Conservation (phyloP, 2,113 vertebrate genomes). For the Perca flavescens region DNA sequence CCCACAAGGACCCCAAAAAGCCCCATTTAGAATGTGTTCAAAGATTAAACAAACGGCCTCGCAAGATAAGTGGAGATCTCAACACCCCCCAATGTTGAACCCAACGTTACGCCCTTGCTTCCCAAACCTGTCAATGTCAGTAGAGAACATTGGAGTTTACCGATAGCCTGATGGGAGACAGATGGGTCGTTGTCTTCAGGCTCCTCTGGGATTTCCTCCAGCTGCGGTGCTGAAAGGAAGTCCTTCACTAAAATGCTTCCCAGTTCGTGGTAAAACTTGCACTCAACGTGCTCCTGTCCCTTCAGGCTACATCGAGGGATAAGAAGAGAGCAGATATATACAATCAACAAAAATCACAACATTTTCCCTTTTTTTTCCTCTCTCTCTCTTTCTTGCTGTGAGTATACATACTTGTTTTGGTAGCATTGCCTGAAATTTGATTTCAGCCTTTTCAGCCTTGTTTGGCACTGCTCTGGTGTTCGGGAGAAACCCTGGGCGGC, state of each 20-base stretch:
- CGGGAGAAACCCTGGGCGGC: conserved; percentile 73
- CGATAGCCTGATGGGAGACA: conserved; percentile 62
- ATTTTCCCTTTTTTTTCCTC: neutral
- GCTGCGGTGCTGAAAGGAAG: conserved; percentile 38
- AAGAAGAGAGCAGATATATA: neutral
- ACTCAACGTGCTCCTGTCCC: conserved; percentile 68
- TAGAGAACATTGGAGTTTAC: conserved; percentile 47
- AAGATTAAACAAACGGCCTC: no score
- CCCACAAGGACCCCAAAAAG: no score
- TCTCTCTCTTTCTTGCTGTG: neutral
- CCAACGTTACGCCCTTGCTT: no score
- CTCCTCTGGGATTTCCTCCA: conserved; percentile 58
- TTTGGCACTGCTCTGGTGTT: conserved; percentile 83
- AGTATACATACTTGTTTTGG: conserved; percentile 75
- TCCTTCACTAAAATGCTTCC: conserved; percentile 76
- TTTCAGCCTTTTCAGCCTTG: conserved; percentile 79
- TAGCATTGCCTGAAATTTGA: conserved; percentile 80
- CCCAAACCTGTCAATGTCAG: neutral
- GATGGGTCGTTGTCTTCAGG: conserved; percentile 56
- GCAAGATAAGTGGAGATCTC: no score
- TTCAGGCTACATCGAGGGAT: conserved; percentile 47
- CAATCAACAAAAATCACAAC: neutral
- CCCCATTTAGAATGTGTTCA: no score
- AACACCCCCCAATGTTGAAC: no score
- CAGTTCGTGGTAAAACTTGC: conserved; percentile 82